Percentiles rank a stretch among this genome's conserved stretches.
Conservation (phyloP, 2,797 vertebrate genomes). For the Hemitrygon akajei region DNA sequence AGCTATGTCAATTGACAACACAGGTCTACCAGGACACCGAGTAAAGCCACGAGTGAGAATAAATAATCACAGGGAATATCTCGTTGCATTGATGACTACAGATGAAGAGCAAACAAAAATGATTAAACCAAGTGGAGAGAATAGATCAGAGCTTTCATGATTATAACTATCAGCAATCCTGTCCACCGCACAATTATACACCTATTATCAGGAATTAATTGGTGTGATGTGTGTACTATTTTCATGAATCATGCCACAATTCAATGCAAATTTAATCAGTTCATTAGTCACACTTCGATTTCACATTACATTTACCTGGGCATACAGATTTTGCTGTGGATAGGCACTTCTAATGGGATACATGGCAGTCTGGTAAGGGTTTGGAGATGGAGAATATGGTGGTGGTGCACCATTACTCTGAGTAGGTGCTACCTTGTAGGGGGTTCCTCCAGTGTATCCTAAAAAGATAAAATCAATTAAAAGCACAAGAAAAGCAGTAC, state of each 20-base stretch:
- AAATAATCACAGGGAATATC: neutral
- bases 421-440: slow-evolving; percentile 92
- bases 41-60: too few species aligned
- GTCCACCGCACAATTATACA: neutral
- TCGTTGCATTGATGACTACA: neutral
- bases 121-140: neutral
- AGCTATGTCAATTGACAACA: too few species aligned
- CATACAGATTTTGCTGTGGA: slow-evolving; percentile 95
- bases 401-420: slow-evolving; percentile 92
- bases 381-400: slow-evolving; percentile 89
- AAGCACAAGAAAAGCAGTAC: neutral
- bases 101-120: neutral
- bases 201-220: neutral
- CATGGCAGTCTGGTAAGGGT: slow-evolving; percentile 92
- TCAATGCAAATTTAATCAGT: neutral
- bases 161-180: neutral
- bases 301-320: slow-evolving; percentile 70
- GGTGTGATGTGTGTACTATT: too few species aligned
- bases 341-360: slow-evolving; percentile 99
- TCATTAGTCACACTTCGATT: neutral
- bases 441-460: slow-evolving; percentile 93
- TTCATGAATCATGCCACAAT: neutral
- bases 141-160: neutral
- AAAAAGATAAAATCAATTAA: slow-evolving; percentile 40
- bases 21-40: too few species aligned